phyloP scores from a whole-genome alignment of 2,113 vertebrate genomes.

The Mormyrus iriodes region DNA sequence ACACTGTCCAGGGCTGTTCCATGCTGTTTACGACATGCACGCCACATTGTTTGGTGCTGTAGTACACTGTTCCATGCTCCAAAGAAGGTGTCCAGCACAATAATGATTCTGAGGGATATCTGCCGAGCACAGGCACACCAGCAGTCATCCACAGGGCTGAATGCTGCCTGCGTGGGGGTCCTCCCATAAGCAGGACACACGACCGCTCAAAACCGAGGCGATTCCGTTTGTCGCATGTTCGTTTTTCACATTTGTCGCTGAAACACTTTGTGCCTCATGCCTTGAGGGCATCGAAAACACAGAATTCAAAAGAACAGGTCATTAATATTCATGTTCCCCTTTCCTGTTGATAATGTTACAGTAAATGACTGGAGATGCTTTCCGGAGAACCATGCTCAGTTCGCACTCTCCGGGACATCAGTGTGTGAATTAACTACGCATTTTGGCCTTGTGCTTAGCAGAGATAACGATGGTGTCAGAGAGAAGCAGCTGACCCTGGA shows the following conservation, averaged over 20 bases:
- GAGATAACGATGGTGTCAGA: conserved; percentile 2
- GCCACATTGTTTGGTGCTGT: neutral
- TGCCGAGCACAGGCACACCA: neutral
- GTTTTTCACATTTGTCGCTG: conserved; percentile 53
- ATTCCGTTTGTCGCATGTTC: conserved; percentile 53
- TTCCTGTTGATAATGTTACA: conserved; percentile 63
- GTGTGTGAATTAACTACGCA: neutral
- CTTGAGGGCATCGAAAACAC: conserved; percentile 50
- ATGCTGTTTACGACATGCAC: too few relatives aligned
- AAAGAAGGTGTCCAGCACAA: neutral
- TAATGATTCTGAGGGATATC: neutral
- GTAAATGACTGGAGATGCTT: conserved; percentile 59
- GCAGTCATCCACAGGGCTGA: neutral
- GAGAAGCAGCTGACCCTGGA: neutral
- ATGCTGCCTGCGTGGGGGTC: conserved; percentile 25
- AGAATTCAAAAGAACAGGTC: conserved; percentile 56
- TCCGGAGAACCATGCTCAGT: conserved; percentile 46
- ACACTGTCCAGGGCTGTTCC: neutral
- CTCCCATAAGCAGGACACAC: conserved; percentile 32
- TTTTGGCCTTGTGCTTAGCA: neutral
- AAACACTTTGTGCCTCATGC: conserved; percentile 49
- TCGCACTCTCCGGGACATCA: neutral
- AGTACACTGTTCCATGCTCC: neutral
- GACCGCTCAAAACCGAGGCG: conserved; percentile 37
- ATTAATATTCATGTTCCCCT: conserved; percentile 63